Conservation (phyloP, 2,888 invertebrate genomes). For the Drosophila austrosaltans region DNA sequence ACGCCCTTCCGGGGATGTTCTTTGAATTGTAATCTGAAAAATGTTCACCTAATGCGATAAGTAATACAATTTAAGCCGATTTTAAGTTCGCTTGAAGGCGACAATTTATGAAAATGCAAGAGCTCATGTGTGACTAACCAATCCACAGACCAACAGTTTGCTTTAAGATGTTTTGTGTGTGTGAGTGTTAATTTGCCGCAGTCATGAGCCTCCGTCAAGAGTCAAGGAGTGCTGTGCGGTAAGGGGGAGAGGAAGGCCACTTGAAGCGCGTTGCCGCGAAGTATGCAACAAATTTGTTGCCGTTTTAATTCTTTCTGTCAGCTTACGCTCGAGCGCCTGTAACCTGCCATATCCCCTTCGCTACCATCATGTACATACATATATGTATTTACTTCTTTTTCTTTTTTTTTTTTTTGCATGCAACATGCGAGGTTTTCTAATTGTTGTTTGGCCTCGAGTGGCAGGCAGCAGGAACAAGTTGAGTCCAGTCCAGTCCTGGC, state of each 20-base stretch:
- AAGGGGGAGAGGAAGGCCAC: slow-evolving; percentile 31
- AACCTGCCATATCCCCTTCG: slow-evolving; percentile 40
- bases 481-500: slow-evolving; percentile 61
- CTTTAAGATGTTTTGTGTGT: slow-evolving; percentile 63
- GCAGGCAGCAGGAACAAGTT: slow-evolving; percentile 51
- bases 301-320: slow-evolving; percentile 74
- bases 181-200: slow-evolving; percentile 74
- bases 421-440: slow-evolving; percentile 71
- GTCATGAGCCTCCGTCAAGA: slow-evolving; percentile 58
- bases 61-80: slow-evolving; percentile 59
- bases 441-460: slow-evolving; percentile 46
- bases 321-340: slow-evolving; percentile 70
- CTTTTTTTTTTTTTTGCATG: slow-evolving; percentile 60
- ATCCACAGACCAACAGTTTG: slow-evolving; percentile 25
- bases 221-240: neutral
- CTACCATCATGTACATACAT: neutral
- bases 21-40: slow-evolving; percentile 36
- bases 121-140: slow-evolving; percentile 18
- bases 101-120: slow-evolving; percentile 62
- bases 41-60: slow-evolving; percentile 64
- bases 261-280: slow-evolving; percentile 68
- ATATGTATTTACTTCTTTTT: no score
- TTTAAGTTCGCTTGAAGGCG: slow-evolving; percentile 44
- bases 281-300: slow-evolving; percentile 77
- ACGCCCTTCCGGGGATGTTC: neutral